These are phyloP conservation scores for Cassiopea andromeda DNA, from an alignment of 30 jellyfish, hydroid and myxozoan species.

Conservation along the genomic window DNA sequence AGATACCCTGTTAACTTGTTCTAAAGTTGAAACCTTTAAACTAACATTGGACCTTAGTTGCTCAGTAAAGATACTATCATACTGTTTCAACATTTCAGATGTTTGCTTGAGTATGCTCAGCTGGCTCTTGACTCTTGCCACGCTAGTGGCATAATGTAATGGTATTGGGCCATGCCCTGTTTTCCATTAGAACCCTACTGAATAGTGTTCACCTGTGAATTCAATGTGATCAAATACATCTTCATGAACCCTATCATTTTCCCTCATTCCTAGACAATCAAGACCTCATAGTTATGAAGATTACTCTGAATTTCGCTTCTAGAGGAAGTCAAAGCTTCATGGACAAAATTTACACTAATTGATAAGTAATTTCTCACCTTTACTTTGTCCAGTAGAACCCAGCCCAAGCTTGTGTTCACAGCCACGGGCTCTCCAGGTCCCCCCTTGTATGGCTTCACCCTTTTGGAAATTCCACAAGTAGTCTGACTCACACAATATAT, in stretches of 20 bases:
- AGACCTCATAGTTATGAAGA: constrained; percentile 23
- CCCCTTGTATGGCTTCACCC: constrained; percentile 15
- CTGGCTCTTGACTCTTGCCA: constrained; percentile 15
- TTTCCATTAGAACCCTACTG: constrained; percentile 29
- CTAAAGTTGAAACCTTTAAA: constrained; percentile 31
- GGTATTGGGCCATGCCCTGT: constrained; percentile 36
- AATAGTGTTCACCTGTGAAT: constrained; percentile 30
- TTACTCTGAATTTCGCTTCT: background rate
- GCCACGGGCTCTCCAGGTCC: constrained; percentile 26
- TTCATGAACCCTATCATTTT: background rate
- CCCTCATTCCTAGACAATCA: constrained; percentile 16
- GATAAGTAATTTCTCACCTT: background rate
- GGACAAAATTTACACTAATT: background rate
- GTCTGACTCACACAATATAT: background rate
- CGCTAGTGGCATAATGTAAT: background rate
- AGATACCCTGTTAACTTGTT: background rate
- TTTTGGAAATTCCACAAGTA: background rate
- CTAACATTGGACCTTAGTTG: constrained; percentile 38
- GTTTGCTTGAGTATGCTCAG: constrained; percentile 5
- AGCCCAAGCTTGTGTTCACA: background rate
- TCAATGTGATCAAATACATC: constrained; percentile 17
- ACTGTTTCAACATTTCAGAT: background rate
- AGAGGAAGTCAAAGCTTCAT: too few species aligned
- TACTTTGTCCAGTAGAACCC: constrained; percentile 1
- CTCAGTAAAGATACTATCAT: constrained; percentile 5